Percentiles rank a stretch among this genome's conserved stretches.
These are phyloP conservation scores for Bufo bufo DNA, from an alignment of 2,113 vertebrate genomes.

Conservation along the genomic window DNA sequence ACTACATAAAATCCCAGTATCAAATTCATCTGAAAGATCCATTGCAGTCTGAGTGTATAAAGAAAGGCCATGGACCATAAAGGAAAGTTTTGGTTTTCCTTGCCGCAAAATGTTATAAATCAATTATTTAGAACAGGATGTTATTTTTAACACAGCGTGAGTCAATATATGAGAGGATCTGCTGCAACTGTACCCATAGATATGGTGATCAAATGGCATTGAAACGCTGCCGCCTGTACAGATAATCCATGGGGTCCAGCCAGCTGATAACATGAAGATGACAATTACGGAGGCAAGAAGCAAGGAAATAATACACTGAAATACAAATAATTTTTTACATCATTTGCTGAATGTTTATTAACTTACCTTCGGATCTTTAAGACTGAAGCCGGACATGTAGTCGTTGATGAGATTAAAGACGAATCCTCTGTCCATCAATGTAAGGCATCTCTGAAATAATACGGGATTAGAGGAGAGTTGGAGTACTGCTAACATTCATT, in stretches of 20 bases:
- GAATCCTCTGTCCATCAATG: slow-evolving; percentile 95
- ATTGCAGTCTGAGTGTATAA: no score
- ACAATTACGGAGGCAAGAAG: background rate
- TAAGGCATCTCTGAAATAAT: slow-evolving; percentile 85
- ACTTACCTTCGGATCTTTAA: slow-evolving; percentile 93
- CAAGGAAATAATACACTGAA: background rate
- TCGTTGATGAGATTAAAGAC: slow-evolving; percentile 92
- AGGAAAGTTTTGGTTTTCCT: no score
- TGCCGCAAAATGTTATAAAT: no score
- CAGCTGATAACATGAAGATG: background rate
- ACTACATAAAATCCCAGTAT: no score
- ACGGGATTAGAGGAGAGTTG: background rate
- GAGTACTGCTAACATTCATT: background rate
- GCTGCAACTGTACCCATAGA: no score
- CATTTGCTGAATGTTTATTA: background rate
- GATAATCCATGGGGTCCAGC: background rate
- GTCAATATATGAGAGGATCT: no score
- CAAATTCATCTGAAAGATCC: no score
- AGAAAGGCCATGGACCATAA: no score
- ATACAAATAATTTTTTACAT: background rate
- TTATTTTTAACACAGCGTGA: no score
- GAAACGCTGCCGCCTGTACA: background rate
- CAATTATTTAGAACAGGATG: no score
- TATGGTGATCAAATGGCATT: no score
- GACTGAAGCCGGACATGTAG: slow-evolving; percentile 91